Base-by-base conservation (phyloP, 2,888 invertebrate species). In the Stomorhina lunata region DNA sequence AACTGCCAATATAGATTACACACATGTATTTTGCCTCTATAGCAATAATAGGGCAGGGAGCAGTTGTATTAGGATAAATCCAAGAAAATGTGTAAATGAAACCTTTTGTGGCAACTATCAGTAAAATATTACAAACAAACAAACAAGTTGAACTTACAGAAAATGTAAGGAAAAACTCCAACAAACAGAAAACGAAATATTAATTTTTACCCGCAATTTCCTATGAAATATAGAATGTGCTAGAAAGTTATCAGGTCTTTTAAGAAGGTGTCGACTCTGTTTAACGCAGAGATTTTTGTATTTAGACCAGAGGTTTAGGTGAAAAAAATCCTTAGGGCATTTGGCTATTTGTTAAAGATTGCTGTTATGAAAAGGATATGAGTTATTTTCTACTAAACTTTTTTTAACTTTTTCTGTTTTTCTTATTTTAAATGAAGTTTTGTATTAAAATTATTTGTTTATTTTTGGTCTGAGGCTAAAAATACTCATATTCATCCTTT, bases 91-190 rank as follows among this genome's bases (percentile, higher is more conserved):
- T 25, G 29, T 65, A 61, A 29, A 27, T 37, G 10, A 45, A 75
- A 82, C 53, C 82, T 79, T 75, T 75, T 65, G 78, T 57, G 73
- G 20, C 25, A 9, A 53, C 65, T 32, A 68, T 29, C 37, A 61
- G 25, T 20, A 55, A 61, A 57, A 72, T 17, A 34, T 34, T 50
- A 65, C 48, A 81, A 61, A 20, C 27, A 45, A 25, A 68, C 17
- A 66, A 71, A 37, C 37, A 37, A 12, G 37, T 12, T 12, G 1
- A 69, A 40, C 2, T 55, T 43, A 65, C 43, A 40, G 40, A n/a
- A 32, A 50, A 50, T 29, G 27, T 29, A 22, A 17, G n/a, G 43
- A 32, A 68, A 43, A 69, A 43, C 22, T 53, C 10, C 43, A 12
- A 2, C 9, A 29, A 20, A 2, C 10, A 59, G 34, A 66, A 40